Evolutionary conservation across 2,113 vertebrate species (phyloP).

Genomic region (Mesitornis unicolor): DNA sequence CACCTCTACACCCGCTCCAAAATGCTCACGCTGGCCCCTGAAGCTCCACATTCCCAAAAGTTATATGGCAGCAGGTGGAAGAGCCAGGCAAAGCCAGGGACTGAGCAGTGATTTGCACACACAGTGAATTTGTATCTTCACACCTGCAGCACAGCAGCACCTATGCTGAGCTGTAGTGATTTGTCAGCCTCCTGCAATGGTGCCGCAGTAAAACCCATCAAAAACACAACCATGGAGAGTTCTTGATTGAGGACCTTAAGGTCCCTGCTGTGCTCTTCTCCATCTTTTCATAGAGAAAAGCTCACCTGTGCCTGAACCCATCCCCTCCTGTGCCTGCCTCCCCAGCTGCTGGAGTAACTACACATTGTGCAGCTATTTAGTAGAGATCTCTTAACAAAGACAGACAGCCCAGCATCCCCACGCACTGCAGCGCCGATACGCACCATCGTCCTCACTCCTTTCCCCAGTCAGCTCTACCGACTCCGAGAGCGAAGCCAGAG

Average conservation of each 20-base stretch:
- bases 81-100: background rate
- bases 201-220: background rate
- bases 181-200: background rate
- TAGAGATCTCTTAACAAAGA: background rate
- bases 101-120: background rate
- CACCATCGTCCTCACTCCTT: conserved; percentile 93
- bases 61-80: background rate
- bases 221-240: background rate
- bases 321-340: background rate
- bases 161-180: background rate
- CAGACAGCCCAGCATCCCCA: accelerated
- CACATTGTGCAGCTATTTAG: background rate
- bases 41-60: background rate
- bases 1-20: background rate
- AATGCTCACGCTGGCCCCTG: background rate
- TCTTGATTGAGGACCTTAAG: background rate
- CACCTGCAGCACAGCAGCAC: background rate
- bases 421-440: background rate
- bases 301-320: background rate
- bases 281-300: background rate
- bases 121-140: background rate
- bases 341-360: background rate
- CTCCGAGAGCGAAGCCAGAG: conserved; percentile 90
- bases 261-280: background rate
- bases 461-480: conserved; percentile 89